Evolutionary conservation across 2,113 vertebrate species (phyloP).

Genomic region (Campylorhamphus procurvoides): DNA sequence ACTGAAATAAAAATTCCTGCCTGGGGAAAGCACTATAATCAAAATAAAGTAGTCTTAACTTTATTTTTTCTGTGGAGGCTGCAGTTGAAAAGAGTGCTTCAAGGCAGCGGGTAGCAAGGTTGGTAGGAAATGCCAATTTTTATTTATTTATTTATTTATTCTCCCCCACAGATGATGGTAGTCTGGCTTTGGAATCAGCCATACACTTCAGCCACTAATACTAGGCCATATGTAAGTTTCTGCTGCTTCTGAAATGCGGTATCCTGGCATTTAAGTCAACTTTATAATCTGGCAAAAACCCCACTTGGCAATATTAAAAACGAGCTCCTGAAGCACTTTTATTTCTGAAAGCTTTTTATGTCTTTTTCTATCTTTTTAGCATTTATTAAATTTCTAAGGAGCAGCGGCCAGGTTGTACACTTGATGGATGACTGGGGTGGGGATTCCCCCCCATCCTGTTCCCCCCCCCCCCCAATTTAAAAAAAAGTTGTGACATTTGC

Average conservation of each 20-base stretch:
- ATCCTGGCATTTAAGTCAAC: conserved; percentile 24
- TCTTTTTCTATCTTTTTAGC: conserved; percentile 22
- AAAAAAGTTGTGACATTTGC: background rate
- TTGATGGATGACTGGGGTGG: conserved; percentile 6
- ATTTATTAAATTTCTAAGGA: background rate
- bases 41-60: conserved; percentile 68
- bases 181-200: background rate
- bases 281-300: background rate
- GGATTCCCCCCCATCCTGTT: fast-evolving
- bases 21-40: conserved; percentile 74
- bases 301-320: background rate
- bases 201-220: background rate
- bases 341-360: conserved; percentile 30
- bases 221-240: background rate
- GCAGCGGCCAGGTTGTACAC: background rate
- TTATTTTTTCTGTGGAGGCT: conserved; percentile 18
- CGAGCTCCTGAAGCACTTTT: background rate
- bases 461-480: fast-evolving
- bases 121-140: background rate
- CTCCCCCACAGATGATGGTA: background rate
- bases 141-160: background rate
- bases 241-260: background rate
- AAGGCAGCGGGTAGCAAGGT: conserved; percentile 14
- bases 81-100: conserved; percentile 1
- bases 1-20: conserved; percentile 80